phyloP scores from a whole-genome alignment of 2,797 vertebrate species.

The Philypnodon macrostomus region DNA sequence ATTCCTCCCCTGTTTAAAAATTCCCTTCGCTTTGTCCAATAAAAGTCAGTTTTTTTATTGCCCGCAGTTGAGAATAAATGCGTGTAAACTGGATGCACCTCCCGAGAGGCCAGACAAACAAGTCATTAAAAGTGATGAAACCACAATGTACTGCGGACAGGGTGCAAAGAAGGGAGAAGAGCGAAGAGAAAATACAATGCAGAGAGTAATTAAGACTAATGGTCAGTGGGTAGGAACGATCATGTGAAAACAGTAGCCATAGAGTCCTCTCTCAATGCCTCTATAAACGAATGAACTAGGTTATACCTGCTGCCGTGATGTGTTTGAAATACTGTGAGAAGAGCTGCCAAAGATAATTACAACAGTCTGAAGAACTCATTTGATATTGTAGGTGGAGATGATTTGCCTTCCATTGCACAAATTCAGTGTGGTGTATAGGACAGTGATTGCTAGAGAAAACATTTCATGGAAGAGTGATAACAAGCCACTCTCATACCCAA shows the following conservation, averaged over 20 bases:
- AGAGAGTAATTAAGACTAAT: too few relatives aligned
- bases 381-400: too few relatives aligned
- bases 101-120: slow-evolving; percentile 31
- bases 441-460: not conserved
- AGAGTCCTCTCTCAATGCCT: too few relatives aligned
- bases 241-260: too few relatives aligned
- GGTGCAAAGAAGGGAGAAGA: not conserved
- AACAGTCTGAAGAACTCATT: not conserved
- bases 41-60: slow-evolving; percentile 23
- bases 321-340: too few relatives aligned
- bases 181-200: slow-evolving; percentile 8
- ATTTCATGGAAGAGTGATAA: not conserved
- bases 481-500: not conserved
- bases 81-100: slow-evolving; percentile 48
- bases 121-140: slow-evolving; percentile 48
- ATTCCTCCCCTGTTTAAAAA: slow-evolving; percentile 27
- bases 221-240: slow-evolving; percentile 19
- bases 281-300: too few relatives aligned
- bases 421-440: not conserved
- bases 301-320: too few relatives aligned
- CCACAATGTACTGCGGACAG: slow-evolving; percentile 21
- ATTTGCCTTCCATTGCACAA: too few relatives aligned
- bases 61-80: slow-evolving; percentile 49
- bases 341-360: slow-evolving; percentile 35
- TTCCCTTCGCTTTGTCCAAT: slow-evolving; percentile 26